Evolutionary conservation across 2,113 vertebrate species (phyloP).

Genomic region (Megaleporinus macrocephalus): DNA sequence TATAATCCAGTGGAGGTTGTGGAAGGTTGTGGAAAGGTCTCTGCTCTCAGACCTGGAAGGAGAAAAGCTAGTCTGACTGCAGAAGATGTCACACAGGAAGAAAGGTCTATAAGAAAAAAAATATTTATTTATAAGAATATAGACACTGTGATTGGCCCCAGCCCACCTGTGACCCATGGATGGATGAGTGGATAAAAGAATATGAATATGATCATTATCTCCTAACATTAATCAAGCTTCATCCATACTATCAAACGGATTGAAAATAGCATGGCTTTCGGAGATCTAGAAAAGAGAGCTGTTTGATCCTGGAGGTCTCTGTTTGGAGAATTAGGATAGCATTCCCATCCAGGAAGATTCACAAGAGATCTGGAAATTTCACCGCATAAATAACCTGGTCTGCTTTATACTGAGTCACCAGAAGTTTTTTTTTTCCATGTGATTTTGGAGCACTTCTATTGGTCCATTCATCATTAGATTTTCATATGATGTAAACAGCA

Average conservation of each 20-base stretch:
- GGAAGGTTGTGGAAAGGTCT: not conserved
- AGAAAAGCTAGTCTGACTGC: too few relatives aligned
- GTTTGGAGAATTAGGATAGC: not conserved
- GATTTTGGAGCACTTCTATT: too few relatives aligned
- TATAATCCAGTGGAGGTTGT: not conserved
- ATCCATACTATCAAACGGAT: not conserved
- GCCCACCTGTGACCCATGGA: too few relatives aligned
- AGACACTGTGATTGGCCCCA: too few relatives aligned
- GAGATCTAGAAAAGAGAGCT: not conserved
- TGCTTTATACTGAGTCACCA: too few relatives aligned
- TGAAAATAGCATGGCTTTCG: not conserved
- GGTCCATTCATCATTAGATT: too few relatives aligned
- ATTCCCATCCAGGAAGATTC: not conserved
- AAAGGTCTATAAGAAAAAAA: not conserved
- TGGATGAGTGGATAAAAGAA: too few relatives aligned
- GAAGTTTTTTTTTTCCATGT: too few relatives aligned
- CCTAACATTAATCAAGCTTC: not conserved
- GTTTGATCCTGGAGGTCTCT: not conserved
- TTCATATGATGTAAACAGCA: too few relatives aligned
- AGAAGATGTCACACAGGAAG: not conserved
- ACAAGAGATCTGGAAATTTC: not conserved
- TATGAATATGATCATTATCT: not conserved
- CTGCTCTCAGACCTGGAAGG: not conserved
- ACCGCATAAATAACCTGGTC: not conserved
- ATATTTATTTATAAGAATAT: too few relatives aligned